Conservation (phyloP, 2,888 invertebrate species). For the Lordiphosa andalusiaca region DNA sequence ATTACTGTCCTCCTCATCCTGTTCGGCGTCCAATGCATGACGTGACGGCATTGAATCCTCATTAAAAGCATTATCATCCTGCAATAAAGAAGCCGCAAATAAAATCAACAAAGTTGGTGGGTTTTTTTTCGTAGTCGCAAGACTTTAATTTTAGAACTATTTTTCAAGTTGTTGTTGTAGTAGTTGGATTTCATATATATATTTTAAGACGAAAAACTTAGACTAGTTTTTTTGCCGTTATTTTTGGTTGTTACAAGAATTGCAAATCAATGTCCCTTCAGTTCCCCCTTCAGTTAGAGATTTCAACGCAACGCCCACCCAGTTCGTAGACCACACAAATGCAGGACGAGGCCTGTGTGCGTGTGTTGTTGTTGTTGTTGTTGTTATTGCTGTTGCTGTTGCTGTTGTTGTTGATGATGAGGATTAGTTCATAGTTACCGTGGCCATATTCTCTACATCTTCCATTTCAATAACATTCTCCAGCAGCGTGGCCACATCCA, state of each 20-base stretch:
- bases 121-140: constrained; percentile 9
- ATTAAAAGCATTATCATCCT: constrained; percentile 65
- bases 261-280: not conserved
- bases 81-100: constrained; percentile 62
- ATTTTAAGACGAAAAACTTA: constrained; percentile 12
- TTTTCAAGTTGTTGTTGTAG: constrained; percentile 19
- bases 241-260: not conserved
- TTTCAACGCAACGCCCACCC: too few relatives aligned
- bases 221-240: constrained; percentile 8
- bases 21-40: too few relatives aligned
- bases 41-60: constrained; percentile 16
- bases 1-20: constrained; percentile 47
- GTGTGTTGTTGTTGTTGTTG: too few relatives aligned
- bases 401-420: not conserved
- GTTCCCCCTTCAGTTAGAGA: not conserved
- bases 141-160: constrained; percentile 29
- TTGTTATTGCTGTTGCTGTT: too few relatives aligned
- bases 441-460: constrained; percentile 83
- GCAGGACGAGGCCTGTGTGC: too few relatives aligned
- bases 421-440: constrained; percentile 69
- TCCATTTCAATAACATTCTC: constrained; percentile 94
- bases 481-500: constrained; percentile 91
- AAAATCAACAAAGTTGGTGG: constrained; percentile 48
- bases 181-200: not conserved
- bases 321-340: too few relatives aligned